Base-by-base conservation (phyloP, 2,888 invertebrate genomes). In the Eretmocerus hayati region DNA sequence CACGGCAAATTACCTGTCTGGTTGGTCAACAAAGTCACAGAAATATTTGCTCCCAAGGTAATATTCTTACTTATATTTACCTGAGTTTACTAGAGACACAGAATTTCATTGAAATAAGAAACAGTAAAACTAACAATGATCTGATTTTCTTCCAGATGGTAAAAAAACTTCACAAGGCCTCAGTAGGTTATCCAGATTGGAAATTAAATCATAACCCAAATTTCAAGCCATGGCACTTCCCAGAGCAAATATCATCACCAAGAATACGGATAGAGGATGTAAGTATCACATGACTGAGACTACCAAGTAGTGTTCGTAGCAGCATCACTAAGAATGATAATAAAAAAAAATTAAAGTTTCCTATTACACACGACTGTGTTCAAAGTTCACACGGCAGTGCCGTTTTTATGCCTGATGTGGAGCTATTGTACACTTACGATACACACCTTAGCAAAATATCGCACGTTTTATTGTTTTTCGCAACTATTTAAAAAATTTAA, bases 1-100 rank as follows among this genome's bases (percentile, higher is more conserved):
- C 83, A 85, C 64, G 93, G 92, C 56, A 83, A 83, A 37, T 74
- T 93, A 48, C 93, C 93, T 2, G 83, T 85, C 6, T 93, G 92
- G 92, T 75, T 90, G 49, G 89, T 92, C 37, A 93, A 94, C 74
- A 89, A 83, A 71, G 76, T 88, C 11, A 90, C 91, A 26, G 87
- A 89, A 55, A 87, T 87, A 63, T 78, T 92, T 61, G 91, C 90
- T 0, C 93, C 93, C 2, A 87, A 88, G 68, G 81, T 81, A 68
- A 26, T 6, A 26, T 26, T n/a, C n/a, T n/a, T n/a, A n/a, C n/a
- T n/a, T n/a, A n/a, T n/a, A n/a, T n/a, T n/a, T n/a, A n/a, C n/a
- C n/a, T n/a, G n/a, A n/a, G n/a, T n/a, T n/a, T n/a, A n/a, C n/a
- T n/a, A n/a, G n/a, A n/a, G n/a, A n/a, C 26, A 26, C 26, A 11